Conservation (phyloP, 1,140 invertebrate species). For the Tetramorium simillimum region DNA sequence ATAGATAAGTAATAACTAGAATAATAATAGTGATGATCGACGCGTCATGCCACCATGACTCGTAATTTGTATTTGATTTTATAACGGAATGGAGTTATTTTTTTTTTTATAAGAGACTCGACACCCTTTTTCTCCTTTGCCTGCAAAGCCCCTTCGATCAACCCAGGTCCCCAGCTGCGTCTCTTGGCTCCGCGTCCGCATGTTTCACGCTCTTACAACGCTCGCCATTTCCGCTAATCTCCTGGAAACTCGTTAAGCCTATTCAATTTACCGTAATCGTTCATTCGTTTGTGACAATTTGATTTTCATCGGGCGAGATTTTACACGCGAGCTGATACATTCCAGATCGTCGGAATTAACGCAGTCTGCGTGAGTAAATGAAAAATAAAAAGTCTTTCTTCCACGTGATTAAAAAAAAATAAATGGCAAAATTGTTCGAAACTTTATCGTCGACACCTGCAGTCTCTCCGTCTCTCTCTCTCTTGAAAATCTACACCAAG, state of each 20-base stretch:
- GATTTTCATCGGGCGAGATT: constrained; percentile 54
- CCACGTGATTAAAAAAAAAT: neutral
- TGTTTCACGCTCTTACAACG: constrained; percentile 43
- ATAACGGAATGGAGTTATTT: neutral
- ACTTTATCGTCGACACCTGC: constrained; percentile 13
- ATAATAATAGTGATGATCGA: neutral
- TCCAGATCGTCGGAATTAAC: neutral
- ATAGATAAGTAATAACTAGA: constrained; percentile 4
- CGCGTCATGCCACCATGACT: neutral
- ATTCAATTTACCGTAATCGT: constrained; percentile 67
- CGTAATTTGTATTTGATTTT: neutral
- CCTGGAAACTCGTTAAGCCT: constrained; percentile 65
- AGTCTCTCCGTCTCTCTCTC: neutral
- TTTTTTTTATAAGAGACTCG: neutral
- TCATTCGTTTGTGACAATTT: constrained; percentile 65
- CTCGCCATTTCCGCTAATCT: constrained; percentile 60
- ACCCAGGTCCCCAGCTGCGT: neutral
- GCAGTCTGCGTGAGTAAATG: neutral
- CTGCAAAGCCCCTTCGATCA: neutral
- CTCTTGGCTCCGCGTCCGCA: constrained; percentile 8
- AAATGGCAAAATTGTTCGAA: neutral
- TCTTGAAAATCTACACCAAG: neutral
- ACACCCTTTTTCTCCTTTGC: neutral
- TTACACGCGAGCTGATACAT: constrained; percentile 22
- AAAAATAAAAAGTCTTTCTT: neutral